A percentile compares a stretch with the other conserved stretches of the same genome.
phyloP scores from a whole-genome alignment of 92 coral and sea anemone genomes.

The Epizoanthus illoricatus region DNA sequence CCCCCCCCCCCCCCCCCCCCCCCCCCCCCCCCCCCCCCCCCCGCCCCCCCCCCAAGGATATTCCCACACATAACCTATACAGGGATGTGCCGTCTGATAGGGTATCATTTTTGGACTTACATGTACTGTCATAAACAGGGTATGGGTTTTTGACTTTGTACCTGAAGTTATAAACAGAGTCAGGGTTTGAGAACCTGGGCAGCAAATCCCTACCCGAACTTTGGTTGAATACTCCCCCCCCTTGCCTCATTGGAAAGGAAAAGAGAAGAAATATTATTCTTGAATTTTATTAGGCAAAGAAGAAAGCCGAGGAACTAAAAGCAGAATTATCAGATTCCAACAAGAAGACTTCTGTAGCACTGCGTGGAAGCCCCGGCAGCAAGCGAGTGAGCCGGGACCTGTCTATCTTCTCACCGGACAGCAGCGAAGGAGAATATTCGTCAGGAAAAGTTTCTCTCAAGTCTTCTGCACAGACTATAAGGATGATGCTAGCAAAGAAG shows the following conservation, averaged over 20 bases:
- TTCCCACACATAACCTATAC: too few species aligned
- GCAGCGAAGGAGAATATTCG: slow-evolving; percentile 68
- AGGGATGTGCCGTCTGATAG: too few species aligned
- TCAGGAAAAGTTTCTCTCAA: slow-evolving; percentile 64
- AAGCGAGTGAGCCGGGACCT: slow-evolving; percentile 54
- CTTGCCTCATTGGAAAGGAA: too few species aligned
- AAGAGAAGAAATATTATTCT: too few species aligned
- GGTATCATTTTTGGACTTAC: too few species aligned
- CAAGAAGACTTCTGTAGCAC: slow-evolving; percentile 55
- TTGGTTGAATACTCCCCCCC: neutral
- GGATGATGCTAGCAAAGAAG: slow-evolving; percentile 67
- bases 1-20: too few species aligned
- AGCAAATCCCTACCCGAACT: neutral
- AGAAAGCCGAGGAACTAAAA: slow-evolving; percentile 78
- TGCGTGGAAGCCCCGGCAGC: slow-evolving; percentile 60
- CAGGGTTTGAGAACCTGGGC: too few species aligned
- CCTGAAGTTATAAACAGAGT: too few species aligned
- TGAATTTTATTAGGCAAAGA: slow-evolving; percentile 56
- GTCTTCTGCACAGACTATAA: slow-evolving; percentile 78
- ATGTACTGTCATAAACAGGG: too few species aligned
- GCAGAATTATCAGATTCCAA: slow-evolving; percentile 45
- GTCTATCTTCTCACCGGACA: slow-evolving; percentile 73
- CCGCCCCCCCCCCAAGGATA: too few species aligned
- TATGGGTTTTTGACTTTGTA: too few species aligned
- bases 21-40: too few species aligned